Base-by-base conservation (phyloP, 2,888 invertebrate species). In the Lasioglossum villosulum region DNA sequence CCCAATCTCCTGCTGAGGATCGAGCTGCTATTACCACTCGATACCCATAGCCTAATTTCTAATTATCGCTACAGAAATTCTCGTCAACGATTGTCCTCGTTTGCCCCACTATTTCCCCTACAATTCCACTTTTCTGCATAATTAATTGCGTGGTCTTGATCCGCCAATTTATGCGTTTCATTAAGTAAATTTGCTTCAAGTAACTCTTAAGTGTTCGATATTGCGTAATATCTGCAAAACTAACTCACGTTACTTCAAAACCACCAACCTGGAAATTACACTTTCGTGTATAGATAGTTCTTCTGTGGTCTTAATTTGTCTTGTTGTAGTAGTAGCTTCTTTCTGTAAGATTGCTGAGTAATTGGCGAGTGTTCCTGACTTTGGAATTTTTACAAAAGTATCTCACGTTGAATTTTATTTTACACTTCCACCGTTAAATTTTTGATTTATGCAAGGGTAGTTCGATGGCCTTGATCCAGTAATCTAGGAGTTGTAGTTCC, bases 1-100 rank as follows among this genome's bases (percentile, higher is more conserved):
- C 84, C 78, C 56, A 83, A 87, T 90, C 59, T 86, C 80, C 81
- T 39, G 27, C 74, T 45, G 45, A 45, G 52, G 66, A 83, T 83
- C 77, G 5, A 30, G 59, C 39, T 6, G 68, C 27, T 37, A 27
- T 59, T 42, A 66, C 52, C n/a, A 66, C 30, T 63, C 63, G 63
- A 63, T 63, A 63, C 30, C 34, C 27, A 27, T 52, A 30, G 48
- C 63, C 52, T 85, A 83, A 85, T 85, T 84, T 66, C 68, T 68
- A 75, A 85, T 85, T 75, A 75, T 30, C 6, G 12, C 27, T 14
- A 30, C 12, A 27, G 1, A 59, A 59, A 27, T 59, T 59, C 1
- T 59, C 14, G 52, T 14, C 12, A 2, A 27, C 14, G 1, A 12
- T 27, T 27, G 14, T 59, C 59, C 59, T 27, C 59, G 59, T 59